Evolutionary conservation across 2,797 vertebrate genomes (phyloP), one percentile per base, ranked within the genome.

Genomic region (Hydrolagus colliei): DNA sequence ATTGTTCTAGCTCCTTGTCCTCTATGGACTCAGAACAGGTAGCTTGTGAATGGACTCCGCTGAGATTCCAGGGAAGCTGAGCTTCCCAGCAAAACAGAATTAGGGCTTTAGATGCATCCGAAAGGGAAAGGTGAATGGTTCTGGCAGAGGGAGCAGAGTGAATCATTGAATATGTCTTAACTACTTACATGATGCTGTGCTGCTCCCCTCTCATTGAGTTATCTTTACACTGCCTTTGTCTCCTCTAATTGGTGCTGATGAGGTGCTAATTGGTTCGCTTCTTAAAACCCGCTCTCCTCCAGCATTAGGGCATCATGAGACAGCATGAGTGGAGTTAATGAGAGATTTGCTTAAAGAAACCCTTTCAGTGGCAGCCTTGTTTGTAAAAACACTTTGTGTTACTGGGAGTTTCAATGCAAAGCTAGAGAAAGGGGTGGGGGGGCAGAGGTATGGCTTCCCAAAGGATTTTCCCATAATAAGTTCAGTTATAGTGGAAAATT

Each of bases 241-340:
- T 97, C 93, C 94, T 91, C 96, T 98, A 98, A 99, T 99, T 98
- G 97, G 96, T 97, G 96, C 96, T 98, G 98, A 99, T 98, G 97
- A 98, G 96, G 94, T 95, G 96, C 97, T 99, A 98, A 99, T 98
- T 99, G 97, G 96, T 96, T 93, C 94, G 94, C 95, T 96, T 92
- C 90, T 89, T 90, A 94, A 95, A 94, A 94, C 94, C 92, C 92
- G 92, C 91, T 91, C 93, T 93, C 93, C 96, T 98, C 96, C 95
- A 97, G 95, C 93, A 89, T 91, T 92, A 68, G 71, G 91, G 94
- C 93, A 88, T 89, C 93, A 93, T 91, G 91, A 96, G 95, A 94
- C 96, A 92, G 94, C 93, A 92, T 95, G 96, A 97, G 96, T 93
- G 88, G 95, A 98, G 97, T 98, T 98, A 98, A 99, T 98, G 97